Conservation (phyloP, 2,888 invertebrate genomes). For the Ctena decussata region DNA sequence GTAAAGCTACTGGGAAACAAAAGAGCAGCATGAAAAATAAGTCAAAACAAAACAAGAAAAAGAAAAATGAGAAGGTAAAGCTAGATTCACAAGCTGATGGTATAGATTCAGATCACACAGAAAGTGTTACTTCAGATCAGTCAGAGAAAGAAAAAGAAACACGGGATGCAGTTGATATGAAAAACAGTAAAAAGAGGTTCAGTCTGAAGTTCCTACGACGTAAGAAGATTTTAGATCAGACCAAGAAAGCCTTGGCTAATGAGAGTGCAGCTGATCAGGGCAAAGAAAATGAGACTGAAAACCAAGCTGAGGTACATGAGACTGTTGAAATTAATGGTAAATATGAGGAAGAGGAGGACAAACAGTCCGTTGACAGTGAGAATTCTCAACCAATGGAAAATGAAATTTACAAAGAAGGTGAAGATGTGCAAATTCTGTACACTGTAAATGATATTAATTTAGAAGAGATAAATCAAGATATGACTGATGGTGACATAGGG, state of each 20-base stretch:
- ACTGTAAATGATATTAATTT: not conserved
- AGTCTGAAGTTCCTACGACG: conserved; percentile 52
- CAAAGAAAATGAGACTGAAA: not conserved
- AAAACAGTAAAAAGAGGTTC: conserved; percentile 32
- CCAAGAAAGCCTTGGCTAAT: not conserved
- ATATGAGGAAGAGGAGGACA: too few species aligned
- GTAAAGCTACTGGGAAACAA: too few species aligned
- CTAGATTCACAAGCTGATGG: not conserved
- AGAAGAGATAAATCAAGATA: not conserved
- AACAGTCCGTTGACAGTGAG: too few species aligned
- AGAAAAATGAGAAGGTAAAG: not conserved
- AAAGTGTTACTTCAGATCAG: conserved; percentile 20
- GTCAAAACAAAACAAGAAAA: not conserved
- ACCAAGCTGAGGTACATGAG: too few species aligned
- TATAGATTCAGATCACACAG: conserved; percentile 65
- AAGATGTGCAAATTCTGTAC: too few species aligned
- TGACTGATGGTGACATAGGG: not conserved
- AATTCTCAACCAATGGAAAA: too few species aligned
- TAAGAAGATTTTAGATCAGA: not conserved
- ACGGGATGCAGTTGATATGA: conserved; percentile 24
- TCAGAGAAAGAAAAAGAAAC: conserved; percentile 55
- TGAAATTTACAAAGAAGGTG: too few species aligned
- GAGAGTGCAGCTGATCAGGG: not conserved
- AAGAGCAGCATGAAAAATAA: too few species aligned
- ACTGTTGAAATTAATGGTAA: too few species aligned